A percentile compares a stretch with the other conserved stretches of the same genome.
Conservation (phyloP, 2,888 invertebrate species). For the Unio delphinus region DNA sequence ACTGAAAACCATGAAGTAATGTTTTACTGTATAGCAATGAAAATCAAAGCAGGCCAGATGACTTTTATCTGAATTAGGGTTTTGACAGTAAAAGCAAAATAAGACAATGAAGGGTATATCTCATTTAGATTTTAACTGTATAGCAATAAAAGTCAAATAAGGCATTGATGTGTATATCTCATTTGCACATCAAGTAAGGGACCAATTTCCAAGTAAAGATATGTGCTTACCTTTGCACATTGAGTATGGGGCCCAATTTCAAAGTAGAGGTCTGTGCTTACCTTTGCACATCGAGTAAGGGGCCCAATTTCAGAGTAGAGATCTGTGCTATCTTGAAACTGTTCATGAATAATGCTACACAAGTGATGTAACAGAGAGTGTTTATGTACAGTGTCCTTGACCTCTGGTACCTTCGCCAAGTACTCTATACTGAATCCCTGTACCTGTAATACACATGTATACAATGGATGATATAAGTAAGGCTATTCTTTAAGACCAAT, state of each 20-base stretch:
- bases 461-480: too few relatives aligned
- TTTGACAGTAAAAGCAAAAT: too few relatives aligned
- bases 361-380: slow-evolving; percentile 97
- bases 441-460: slow-evolving; percentile 74
- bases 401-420: slow-evolving; percentile 93
- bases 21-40: too few relatives aligned
- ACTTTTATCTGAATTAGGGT: too few relatives aligned
- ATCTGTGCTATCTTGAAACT: slow-evolving; percentile 95
- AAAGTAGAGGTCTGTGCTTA: slow-evolving; percentile 67
- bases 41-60: too few relatives aligned
- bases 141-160: too few relatives aligned
- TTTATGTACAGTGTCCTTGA: slow-evolving; percentile 99
- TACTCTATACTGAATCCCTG: slow-evolving; percentile 99
- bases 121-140: too few relatives aligned
- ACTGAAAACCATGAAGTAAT: too few relatives aligned
- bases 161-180: too few relatives aligned
- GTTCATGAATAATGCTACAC: slow-evolving; percentile 97
- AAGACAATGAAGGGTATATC: too few relatives aligned
- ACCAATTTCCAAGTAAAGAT: slow-evolving; percentile 91
- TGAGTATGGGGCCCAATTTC: too few relatives aligned
- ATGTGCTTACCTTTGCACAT: slow-evolving; percentile 81
- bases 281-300: slow-evolving; percentile 73
- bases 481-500: too few relatives aligned
- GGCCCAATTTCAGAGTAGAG: slow-evolving; percentile 46
- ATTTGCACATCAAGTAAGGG: slow-evolving; percentile 72